Evolutionary conservation across 2,888 invertebrate species (phyloP).

Genomic region (Marronus borbonicus): DNA sequence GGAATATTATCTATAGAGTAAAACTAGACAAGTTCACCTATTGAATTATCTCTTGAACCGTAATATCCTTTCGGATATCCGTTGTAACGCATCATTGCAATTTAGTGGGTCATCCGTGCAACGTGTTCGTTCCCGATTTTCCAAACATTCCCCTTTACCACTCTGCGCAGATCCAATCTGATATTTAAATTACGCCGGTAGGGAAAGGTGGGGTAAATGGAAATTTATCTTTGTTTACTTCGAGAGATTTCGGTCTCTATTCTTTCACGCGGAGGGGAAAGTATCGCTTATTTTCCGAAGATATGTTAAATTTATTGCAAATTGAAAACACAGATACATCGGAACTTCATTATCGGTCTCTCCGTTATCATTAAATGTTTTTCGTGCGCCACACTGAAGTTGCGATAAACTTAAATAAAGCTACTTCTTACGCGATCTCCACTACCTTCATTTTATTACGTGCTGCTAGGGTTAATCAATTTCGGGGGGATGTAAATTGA

Average conservation of each 20-base stretch:
- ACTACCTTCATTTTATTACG: too few relatives aligned
- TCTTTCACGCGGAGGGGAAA: neutral
- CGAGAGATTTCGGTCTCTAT: constrained; percentile 21
- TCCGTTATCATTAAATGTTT: constrained; percentile 18
- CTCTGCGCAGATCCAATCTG: constrained; percentile 20
- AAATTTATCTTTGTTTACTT: constrained; percentile 36
- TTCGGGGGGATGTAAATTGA: too few relatives aligned
- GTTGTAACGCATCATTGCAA: constrained; percentile 55
- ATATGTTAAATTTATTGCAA: constrained; percentile 45
- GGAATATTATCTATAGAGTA: constrained; percentile 42
- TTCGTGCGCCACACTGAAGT: constrained; percentile 5
- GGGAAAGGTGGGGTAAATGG: constrained; percentile 1
- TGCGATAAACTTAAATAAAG: neutral
- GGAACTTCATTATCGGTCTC: constrained; percentile 35
- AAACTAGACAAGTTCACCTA: constrained; percentile 41
- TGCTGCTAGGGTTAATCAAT: too few relatives aligned
- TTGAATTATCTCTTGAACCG: constrained; percentile 53
- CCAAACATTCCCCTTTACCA: neutral
- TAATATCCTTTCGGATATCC: constrained; percentile 55
- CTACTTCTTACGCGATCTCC: neutral
- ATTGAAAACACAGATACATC: constrained; percentile 35
- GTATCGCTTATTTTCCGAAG: constrained; percentile 34
- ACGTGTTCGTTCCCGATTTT: neutral
- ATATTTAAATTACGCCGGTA: constrained; percentile 30
- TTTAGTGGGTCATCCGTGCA: constrained; percentile 52